Evolutionary conservation across 2,888 invertebrate species (phyloP).

Genomic region (Xanthia icteritia): DNA sequence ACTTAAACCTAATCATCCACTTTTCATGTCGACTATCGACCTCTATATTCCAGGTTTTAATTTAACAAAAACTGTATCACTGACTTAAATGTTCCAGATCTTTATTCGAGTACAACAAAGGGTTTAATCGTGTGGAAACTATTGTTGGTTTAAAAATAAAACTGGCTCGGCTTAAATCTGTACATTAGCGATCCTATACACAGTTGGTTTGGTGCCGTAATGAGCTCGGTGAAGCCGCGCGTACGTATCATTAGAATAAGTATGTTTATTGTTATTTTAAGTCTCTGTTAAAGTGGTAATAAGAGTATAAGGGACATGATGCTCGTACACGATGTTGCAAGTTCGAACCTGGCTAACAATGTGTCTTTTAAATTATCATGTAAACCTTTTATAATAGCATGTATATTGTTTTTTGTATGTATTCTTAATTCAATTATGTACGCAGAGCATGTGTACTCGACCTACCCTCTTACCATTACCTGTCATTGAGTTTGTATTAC

Average conservation of each 20-base stretch:
- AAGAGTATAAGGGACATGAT: not conserved
- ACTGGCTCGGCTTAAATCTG: constrained; percentile 39
- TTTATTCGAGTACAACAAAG: constrained; percentile 43
- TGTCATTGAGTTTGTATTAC: no score
- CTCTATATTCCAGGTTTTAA: constrained; percentile 5
- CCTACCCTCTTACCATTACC: no score
- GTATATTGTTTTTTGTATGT: no score
- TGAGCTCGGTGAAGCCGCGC: constrained; percentile 27
- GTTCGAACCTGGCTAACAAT: not conserved
- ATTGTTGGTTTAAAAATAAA: constrained; percentile 57
- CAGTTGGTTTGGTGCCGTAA: constrained; percentile 45
- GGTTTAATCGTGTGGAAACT: constrained; percentile 54
- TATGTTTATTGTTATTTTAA: constrained; percentile 39
- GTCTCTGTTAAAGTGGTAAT: constrained; percentile 15
- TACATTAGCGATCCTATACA: constrained; percentile 53
- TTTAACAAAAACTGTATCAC: constrained; percentile 30
- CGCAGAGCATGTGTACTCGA: no score
- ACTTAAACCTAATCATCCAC: not conserved
- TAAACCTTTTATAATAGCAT: no score
- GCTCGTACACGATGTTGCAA: not conserved
- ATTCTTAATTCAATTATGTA: no score
- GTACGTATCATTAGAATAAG: constrained; percentile 16
- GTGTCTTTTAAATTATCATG: not conserved
- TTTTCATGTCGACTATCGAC: constrained; percentile 1
- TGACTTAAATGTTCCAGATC: constrained; percentile 22